Conservation (phyloP, 2,888 invertebrate species). For the Athripsodes cinereus region DNA sequence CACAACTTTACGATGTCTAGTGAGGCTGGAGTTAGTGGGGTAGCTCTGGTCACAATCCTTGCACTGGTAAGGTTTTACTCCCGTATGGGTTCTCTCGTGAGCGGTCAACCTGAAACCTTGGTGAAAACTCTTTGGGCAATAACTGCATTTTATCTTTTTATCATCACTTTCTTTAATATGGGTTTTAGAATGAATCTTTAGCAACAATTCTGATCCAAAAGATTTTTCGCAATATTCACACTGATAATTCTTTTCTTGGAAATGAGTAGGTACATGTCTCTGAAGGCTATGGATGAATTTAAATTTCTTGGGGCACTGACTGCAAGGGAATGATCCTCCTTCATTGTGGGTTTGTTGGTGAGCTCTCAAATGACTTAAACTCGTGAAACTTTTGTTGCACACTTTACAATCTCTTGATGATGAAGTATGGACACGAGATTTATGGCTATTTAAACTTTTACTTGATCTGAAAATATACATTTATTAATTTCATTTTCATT, state of each 20-base stretch:
- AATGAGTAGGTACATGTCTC: conserved; percentile 44
- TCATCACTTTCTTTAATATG: conserved; percentile 39
- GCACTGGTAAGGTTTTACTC: conserved; percentile 42
- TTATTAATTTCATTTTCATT: too few relatives aligned
- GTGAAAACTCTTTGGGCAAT: conserved; percentile 40
- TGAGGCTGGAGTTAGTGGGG: conserved; percentile 44
- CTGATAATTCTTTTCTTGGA: conserved; percentile 42
- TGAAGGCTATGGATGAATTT: conserved; percentile 43
- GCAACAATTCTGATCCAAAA: conserved; percentile 39
- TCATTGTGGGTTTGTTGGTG: conserved; percentile 34
- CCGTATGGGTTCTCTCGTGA: conserved; percentile 44
- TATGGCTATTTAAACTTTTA: conserved; percentile 39
- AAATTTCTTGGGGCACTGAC: conserved; percentile 41
- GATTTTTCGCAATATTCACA: conserved; percentile 42
- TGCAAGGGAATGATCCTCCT: conserved; percentile 36
- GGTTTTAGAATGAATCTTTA: conserved; percentile 42
- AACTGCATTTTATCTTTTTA: conserved; percentile 40
- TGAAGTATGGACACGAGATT: conserved; percentile 33
- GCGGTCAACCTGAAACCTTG: conserved; percentile 38
- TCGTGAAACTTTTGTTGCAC: conserved; percentile 19
- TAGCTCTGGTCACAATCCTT: conserved; percentile 42
- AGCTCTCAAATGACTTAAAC: conserved; percentile 31
- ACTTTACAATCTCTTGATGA: conserved; percentile 34
- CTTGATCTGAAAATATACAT: conserved; percentile 6
- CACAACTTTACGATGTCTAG: conserved; percentile 44